Percentiles rank a stretch among this genome's conserved stretches.
Evolutionary conservation across 2,888 invertebrate species (phyloP).

Genomic region (Bellardia pandia): DNA sequence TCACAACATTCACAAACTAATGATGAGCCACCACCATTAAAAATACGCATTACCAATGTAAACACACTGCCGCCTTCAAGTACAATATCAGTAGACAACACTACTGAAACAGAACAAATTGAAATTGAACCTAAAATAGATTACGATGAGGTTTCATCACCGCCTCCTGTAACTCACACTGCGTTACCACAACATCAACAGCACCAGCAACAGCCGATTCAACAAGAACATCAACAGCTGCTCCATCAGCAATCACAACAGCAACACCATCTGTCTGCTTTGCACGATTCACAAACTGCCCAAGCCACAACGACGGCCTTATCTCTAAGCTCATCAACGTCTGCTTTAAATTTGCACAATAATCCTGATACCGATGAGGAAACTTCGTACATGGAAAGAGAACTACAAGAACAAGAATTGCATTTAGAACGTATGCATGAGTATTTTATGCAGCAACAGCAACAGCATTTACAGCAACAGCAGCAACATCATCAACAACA

Average conservation of each 20-base stretch:
- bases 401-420: conserved; percentile 72
- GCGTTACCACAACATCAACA: conserved; percentile 46
- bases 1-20: conserved; percentile 74
- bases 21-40: conserved; percentile 72
- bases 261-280: conserved; percentile 55
- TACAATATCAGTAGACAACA: conserved; percentile 61
- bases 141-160: conserved; percentile 70
- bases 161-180: conserved; percentile 48
- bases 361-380: conserved; percentile 71
- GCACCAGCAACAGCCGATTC: conserved; percentile 38
- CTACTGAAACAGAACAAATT: conserved; percentile 65
- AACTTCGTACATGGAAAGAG: conserved; percentile 69
- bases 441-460: conserved; percentile 80
- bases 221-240: conserved; percentile 39
- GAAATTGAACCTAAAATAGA: conserved; percentile 75
- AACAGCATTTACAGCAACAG: conserved; percentile 77
- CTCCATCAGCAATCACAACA: conserved; percentile 49
- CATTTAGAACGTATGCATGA: conserved; percentile 76
- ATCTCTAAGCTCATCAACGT: conserved; percentile 70
- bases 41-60: conserved; percentile 72
- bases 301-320: conserved; percentile 67
- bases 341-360: conserved; percentile 70
- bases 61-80: conserved; percentile 72
- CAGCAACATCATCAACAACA: conserved; percentile 75
- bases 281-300: conserved; percentile 67